These are phyloP conservation scores for Numida meleagris DNA, from an alignment of 2,113 vertebrate species.

Conservation along the genomic window DNA sequence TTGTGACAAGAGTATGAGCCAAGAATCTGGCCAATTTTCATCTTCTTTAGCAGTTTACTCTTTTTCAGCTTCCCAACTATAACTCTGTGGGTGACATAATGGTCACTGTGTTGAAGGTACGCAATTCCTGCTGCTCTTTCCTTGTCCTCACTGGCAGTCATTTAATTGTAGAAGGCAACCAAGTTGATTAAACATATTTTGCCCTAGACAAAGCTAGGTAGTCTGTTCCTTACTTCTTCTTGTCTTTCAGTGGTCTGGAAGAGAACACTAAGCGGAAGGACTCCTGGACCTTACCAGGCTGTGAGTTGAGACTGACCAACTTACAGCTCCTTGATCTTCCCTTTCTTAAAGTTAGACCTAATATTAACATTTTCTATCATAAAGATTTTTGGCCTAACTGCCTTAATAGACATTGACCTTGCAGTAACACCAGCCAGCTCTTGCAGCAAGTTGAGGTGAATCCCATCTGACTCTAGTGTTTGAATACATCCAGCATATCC, in stretches of 20 bases:
- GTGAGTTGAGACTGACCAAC: neutral
- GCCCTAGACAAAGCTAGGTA: neutral
- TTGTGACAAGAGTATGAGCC: neutral
- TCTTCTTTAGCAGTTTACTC: neutral
- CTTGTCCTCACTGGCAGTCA: neutral
- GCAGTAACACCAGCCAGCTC: neutral
- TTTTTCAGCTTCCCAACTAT: neutral
- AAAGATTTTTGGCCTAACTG: neutral
- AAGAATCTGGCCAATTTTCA: neutral
- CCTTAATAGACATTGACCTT: neutral
- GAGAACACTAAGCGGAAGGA: neutral
- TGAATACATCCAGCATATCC: accelerated
- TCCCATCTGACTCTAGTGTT: neutral
- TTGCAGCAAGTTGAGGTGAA: neutral
- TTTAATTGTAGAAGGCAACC: neutral
- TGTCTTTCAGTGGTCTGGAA: neutral
- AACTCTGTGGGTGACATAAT: neutral
- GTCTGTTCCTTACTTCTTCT: neutral
- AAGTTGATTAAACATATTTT: neutral
- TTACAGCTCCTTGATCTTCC: neutral
- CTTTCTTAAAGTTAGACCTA: neutral
- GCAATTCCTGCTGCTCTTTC: neutral
- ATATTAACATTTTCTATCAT: neutral
- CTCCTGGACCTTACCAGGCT: neutral
- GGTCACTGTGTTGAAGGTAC: neutral